Conservation (phyloP, 1,140 invertebrate genomes). For the Steinernema feltiae region DNA sequence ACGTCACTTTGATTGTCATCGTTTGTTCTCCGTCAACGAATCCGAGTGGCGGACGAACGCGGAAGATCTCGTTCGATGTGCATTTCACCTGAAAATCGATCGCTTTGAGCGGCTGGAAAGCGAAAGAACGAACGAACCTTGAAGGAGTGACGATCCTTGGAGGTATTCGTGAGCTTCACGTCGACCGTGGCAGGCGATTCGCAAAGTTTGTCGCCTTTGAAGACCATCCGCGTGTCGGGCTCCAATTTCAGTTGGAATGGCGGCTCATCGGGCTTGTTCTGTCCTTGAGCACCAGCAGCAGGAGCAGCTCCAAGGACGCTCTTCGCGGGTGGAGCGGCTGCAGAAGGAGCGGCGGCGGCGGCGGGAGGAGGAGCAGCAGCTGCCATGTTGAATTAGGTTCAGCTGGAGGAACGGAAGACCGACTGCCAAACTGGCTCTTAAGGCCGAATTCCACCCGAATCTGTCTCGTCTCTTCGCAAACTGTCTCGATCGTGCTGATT, state of each 20-base stretch:
- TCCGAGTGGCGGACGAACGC: conserved; percentile 42
- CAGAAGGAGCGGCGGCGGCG: not conserved
- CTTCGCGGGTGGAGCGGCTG: not conserved
- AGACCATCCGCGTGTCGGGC: not conserved
- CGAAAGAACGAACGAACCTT: conserved; percentile 28
- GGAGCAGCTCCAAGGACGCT: not conserved
- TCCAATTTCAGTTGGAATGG: not conserved
- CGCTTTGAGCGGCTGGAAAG: not conserved
- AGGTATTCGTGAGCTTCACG: conserved; percentile 37
- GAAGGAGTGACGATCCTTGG: conserved; percentile 34
- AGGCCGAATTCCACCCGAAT: too few relatives aligned
- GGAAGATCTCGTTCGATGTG: conserved; percentile 45
- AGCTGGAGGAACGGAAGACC: too few relatives aligned
- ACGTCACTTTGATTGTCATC: conserved; percentile 26
- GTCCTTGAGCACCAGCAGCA: not conserved
- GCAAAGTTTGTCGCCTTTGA: not conserved
- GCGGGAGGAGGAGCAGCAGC: not conserved
- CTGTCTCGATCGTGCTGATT: too few relatives aligned
- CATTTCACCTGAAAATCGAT: conserved; percentile 37
- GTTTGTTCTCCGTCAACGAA: conserved; percentile 32
- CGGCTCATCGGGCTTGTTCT: not conserved
- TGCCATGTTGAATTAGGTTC: too few relatives aligned
- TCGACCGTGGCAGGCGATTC: conserved; percentile 16
- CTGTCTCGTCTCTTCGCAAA: too few relatives aligned
- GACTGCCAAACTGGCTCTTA: too few relatives aligned